Base-by-base conservation (phyloP, 2,888 invertebrate species). In the Athrips mouffetella region DNA sequence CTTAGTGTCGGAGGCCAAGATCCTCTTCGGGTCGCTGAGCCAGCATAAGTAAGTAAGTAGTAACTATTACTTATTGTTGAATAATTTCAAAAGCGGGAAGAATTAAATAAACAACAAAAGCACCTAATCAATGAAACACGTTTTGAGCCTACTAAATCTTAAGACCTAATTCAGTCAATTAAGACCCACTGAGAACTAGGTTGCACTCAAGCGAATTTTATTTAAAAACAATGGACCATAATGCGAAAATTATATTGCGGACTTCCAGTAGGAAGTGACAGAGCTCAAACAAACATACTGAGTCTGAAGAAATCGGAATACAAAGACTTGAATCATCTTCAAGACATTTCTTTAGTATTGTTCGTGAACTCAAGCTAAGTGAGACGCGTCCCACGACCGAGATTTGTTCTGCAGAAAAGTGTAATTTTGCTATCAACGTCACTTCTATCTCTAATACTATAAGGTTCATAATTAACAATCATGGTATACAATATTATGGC, bases 381-480 rank as follows among this genome's bases (percentile, higher is more conserved):
- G 67, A 67, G 63, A 54, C 64, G 58, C 63, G 47, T 73, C 72
- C 62, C 72, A 73, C 72, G 72, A 62, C 64, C 65, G 58, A 48
- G 50, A 58, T 62, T 50, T 44, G 31, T 21, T n/a, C 31, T 31
- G 30, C 21, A 15, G 31, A 44, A 18, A 20, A 13, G 13, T 20
- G 11, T 21, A 21, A 44, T 44, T 27, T 47, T 53, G 31, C 59
- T 5, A 37, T 29, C 23, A 41, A 1, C 21, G 5, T 16, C 20
- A 30, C 23, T 48, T 48, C 40, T 60, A 54, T 41, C 27, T 4
- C 1, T 4, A 21, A 5, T 8, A 1, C 7, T 21, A 13, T 44
- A 25, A 18, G 15, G 44, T 31, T 44, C 30, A 44, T 11, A 31
- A 3, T 44, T 7, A 13, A 7, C 20, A 11, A 4, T 21, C 5